Evolutionary conservation across 1,140 invertebrate species (phyloP).

Genomic region (Solenopsis invicta): DNA sequence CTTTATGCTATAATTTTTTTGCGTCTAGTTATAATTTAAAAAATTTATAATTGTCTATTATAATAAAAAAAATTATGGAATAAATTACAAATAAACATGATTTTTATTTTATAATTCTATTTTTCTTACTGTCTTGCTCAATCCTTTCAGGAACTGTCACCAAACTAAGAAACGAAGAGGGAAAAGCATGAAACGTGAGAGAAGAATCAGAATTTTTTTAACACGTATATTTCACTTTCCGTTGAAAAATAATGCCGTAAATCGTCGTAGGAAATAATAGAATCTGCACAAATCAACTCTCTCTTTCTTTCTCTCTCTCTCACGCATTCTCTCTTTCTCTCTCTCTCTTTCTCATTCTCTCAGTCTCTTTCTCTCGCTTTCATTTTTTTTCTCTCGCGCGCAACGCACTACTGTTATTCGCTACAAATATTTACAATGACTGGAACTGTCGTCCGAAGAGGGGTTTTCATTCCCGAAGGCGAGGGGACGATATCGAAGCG

Average conservation of each 20-base stretch:
- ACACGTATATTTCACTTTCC: slow-evolving; percentile 86
- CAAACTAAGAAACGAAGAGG: not conserved
- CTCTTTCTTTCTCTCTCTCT: slow-evolving; percentile 39
- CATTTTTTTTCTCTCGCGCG: not conserved
- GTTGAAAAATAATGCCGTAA: slow-evolving; percentile 86
- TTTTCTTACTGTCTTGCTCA: not conserved
- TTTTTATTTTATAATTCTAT: not conserved
- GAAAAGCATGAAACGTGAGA: not conserved
- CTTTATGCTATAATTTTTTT: not conserved
- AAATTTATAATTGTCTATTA: slow-evolving; percentile 5
- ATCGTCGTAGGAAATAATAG: slow-evolving; percentile 85
- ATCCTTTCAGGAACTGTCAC: not conserved
- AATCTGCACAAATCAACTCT: slow-evolving; percentile 86
- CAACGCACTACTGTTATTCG: slow-evolving; percentile 83
- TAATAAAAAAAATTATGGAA: not conserved
- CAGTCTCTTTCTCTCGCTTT: not conserved
- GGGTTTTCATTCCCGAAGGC: slow-evolving; percentile 4
- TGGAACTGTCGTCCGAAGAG: slow-evolving; percentile 69
- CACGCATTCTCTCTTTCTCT: not conserved
- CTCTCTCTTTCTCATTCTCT: not conserved
- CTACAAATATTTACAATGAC: slow-evolving; percentile 82
- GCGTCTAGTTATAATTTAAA: slow-evolving; percentile 8
- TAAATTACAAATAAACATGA: not conserved
- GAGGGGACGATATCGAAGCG: slow-evolving; percentile 20
- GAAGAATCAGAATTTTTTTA: slow-evolving; percentile 73